Evolutionary conservation across 2,113 vertebrate genomes (phyloP), one percentile per base, ranked within the genome.

Genomic region (Xiphias gladius): DNA sequence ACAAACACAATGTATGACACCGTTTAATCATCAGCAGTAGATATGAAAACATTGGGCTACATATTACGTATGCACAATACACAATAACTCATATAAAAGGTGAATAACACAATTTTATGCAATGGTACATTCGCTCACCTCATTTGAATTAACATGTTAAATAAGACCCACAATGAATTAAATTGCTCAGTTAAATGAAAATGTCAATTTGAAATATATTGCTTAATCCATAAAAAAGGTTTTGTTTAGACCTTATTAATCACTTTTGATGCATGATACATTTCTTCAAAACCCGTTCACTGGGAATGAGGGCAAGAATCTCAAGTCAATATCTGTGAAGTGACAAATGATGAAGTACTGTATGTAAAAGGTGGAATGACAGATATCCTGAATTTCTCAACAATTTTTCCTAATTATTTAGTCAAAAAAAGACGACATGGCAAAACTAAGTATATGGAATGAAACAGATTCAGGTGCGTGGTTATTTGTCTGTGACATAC

Each of bases 101-200:
- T 79, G 32, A 84, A 74, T 65, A 46, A 57, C n/a, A 30, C 67
- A 68, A 80, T 68, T 46, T 41, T 41, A 52, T 78, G 62, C 57
- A 54, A 22, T 22, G 19, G 30, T 67, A 74, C 20, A 72, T 78
- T 84, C 55, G 63, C n/a, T 55, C 7, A 74, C 16, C 54, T 86
- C 24, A 71, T 70, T 76, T 66, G 20, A 72, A 75, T 86, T 61
- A 76, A n/a, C 52, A 73, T 64, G 43, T 83, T 85, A 39, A 78
- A 65, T 43, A 72, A 79, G 55, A 54, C 1, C 16, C 28, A 69
- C 39, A 74, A 84, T 86, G 17, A 68, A 78, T 84, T 72, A 1
- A 79, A 82, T 74, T 48, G 30, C 22, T 65, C 22, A 68, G 48
- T 73, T 76, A 81, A 83, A 80, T 73, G 14, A 70, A 73, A 86